A percentile compares a stretch with the other conserved stretches of the same genome.
Conservation (phyloP, 2,113 vertebrate genomes). For the Argyrosomus japonicus region DNA sequence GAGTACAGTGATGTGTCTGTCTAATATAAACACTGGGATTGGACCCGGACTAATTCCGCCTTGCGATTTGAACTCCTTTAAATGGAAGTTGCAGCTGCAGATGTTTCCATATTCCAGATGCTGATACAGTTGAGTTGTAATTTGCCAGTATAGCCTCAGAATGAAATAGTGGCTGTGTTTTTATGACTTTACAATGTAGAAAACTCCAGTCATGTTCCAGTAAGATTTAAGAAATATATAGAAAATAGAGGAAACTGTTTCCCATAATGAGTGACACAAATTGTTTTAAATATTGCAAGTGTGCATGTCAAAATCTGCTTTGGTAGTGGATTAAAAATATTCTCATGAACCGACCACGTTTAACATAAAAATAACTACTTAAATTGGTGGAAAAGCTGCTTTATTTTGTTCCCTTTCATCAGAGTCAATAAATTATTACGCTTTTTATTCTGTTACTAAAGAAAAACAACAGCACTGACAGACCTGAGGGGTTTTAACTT, state of each 20-base stretch:
- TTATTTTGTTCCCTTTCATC: conserved; percentile 23
- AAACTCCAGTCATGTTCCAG: conserved; percentile 6
- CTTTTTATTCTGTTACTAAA: conserved; percentile 21
- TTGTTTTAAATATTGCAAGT: not conserved
- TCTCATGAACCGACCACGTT: not conserved
- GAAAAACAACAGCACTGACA: conserved; percentile 25
- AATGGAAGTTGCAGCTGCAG: conserved; percentile 69
- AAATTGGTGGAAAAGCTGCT: not conserved
- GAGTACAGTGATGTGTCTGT: conserved; percentile 62
- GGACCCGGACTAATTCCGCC: conserved; percentile 54
- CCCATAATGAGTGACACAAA: not conserved
- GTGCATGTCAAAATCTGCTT: not conserved
- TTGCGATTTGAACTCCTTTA: conserved; percentile 53
- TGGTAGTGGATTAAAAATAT: not conserved
- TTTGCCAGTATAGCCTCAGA: conserved; percentile 58
- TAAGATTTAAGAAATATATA: conserved; percentile 6
- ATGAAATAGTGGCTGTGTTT: conserved; percentile 57
- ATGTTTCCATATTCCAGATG: conserved; percentile 71
- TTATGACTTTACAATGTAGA: conserved; percentile 52
- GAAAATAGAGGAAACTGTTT: not conserved
- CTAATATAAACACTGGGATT: conserved; percentile 62
- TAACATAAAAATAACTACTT: not conserved
- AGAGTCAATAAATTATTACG: not conserved
- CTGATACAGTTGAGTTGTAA: conserved; percentile 52
- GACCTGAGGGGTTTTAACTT: conserved; percentile 48